Evolutionary conservation across 2,888 invertebrate species (phyloP), one percentile per base, ranked within the genome.

Genomic region (Adela reaumurella): DNA sequence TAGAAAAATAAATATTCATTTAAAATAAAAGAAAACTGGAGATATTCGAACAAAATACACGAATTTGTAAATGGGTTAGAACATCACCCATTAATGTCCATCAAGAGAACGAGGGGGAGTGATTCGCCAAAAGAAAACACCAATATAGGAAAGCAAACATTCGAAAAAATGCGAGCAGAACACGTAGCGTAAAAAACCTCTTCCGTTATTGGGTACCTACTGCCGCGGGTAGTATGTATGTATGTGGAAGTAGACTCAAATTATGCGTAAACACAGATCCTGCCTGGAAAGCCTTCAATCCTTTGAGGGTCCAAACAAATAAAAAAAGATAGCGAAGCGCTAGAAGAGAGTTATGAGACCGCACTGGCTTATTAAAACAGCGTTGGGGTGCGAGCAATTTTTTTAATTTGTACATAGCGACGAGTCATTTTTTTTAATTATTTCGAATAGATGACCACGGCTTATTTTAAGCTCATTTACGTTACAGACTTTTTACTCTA

Each of bases 221-320:
- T 35, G 11, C 8, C 35, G 35, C 43, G 18, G 43, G 43, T 19
- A 43, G 10, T 43, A 43, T n/a, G n/a, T n/a, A n/a, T n/a, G n/a
- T n/a, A n/a, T n/a, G n/a, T n/a, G n/a, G 43, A 17, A 43, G 17
- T 43, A 43, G 43, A 43, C 19, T 43, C 43, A 43, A 43, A 43
- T 43, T 43, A 43, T 43, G 43, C 43, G 43, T 19, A 19, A 43
- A 19, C 43, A 43, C 14, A 35, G 35, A 35, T 35, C 35, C 35
- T 14, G 35, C 11, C 35, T 8, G 6, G 35, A 35, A 35, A 35
- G 35, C 35, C 35, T 11, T 35, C 35, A 35, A 35, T 35, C 35
- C 35, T 35, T 35, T 35, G 35, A 35, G 35, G 35, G 35, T 35
- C n/a, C 11, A 14, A 35, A 35, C 35, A 35, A 35, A 35, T 14